Evolutionary conservation across 2,113 vertebrate genomes (phyloP), one percentile per base, ranked within the genome.

Genomic region (Lagopus leucura): DNA sequence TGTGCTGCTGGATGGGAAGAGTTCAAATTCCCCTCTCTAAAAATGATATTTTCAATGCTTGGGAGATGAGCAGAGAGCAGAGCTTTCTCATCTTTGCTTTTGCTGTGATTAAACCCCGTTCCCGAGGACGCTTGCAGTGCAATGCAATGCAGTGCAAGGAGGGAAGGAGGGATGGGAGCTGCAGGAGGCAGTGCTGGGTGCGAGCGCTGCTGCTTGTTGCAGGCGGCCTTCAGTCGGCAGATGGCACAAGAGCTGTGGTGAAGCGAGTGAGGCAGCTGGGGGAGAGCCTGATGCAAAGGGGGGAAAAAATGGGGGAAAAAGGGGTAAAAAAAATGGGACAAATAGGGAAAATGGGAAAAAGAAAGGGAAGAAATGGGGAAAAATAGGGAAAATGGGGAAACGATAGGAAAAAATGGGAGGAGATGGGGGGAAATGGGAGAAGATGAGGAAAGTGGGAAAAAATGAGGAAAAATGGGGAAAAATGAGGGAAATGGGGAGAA

Each of bases 191-290:
- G 55, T 5, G 55, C 55, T 8, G 58, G 81, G 32, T 34, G 63
- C 1, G 55, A 57, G 30, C 30, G 19, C 30, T 2, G 55, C 55
- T 57, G 55, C 30, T 11, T 21, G 30, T 57, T 57, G 55, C 55
- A 57, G 55, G 55, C 42, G 11, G 73, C n/a, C n/a, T 22, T 20
- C 3, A 24, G 93, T 90, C 96, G 40, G 94, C 77, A 97, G 97
- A 5, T 88, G 97, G 97, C 92, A 93, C 81, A 94, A 87, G 88
- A 92, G 65, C 71, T 8, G 36, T 57, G 74, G 54, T 34, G 34
- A 74, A 93, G 78, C 1, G 14, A 65, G 58, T 8, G 25, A 13
- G 13, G n/a, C 32, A 21, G 34, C 43, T 57, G 5, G 64, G 73
- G 54, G 13, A 25, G 57, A 66, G 36, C 34, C 70, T 55, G 43